Evolutionary conservation across 2,113 vertebrate genomes (phyloP), one percentile per base, ranked within the genome.

Genomic region (Atractosteus spatula): DNA sequence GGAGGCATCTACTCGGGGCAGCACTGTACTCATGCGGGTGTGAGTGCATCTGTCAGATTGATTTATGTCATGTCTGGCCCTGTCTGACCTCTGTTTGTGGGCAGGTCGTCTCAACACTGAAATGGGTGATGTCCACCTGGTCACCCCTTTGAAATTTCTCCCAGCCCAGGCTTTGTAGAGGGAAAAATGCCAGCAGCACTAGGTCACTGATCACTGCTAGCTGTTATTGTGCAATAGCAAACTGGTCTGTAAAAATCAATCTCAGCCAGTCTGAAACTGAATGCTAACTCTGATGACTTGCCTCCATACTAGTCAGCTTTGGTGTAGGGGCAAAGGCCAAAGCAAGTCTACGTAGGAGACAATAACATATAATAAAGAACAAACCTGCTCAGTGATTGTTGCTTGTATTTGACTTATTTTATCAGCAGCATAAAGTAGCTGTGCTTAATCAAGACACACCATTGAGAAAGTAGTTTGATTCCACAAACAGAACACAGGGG

Each of bases 1-100:
- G 5, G 55, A 78, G 80, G 75, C 81, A 71, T 68, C 72, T 72
- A 79, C 72, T 64, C 47, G 29, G 43, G 74, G 69, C 67, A 57
- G 65, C 63, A 62, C 76, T 67, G 62, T 73, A 74, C 78, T 63
- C 70, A 67, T 59, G 13, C 67, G 87, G 89, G 87, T 87, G 81
- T 90, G 86, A 78, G 68, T 87, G 87, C 83, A 89, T 88, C 85
- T 66, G 87, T 90, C 89, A 85, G 77, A 65, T 86, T 83, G 81
- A 89, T 88, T 89, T 82, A 83, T 72, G 78, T 86, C 81, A 90
- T 41, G 79, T 68, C 71, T 85, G 83, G 82, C 89, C 85, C 72
- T 11, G 14, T 63, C 78, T 59, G 82, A 89, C 84, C 84, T 76
- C 70, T 43, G 74, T 76, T 82, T 80, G 70, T 76, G 73, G 74